Percentiles rank a stretch among this genome's conserved stretches.
Conservation (phyloP, 2,113 vertebrate genomes). For the Trematomus loennbergii region DNA sequence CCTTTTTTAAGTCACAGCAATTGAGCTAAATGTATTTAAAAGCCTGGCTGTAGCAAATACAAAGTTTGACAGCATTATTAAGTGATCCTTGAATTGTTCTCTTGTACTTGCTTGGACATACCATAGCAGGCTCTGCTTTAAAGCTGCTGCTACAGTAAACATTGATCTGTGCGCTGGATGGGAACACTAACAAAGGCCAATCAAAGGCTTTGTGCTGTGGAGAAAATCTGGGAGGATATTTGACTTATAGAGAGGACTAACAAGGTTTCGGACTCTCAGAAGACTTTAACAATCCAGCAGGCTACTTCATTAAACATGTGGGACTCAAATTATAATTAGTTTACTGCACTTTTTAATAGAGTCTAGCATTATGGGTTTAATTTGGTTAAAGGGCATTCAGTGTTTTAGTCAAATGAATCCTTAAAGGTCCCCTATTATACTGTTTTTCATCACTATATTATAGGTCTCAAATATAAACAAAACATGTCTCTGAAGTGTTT, state of each 20-base stretch:
- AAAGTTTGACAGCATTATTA: constrained; percentile 63
- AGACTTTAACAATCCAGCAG: constrained; percentile 18
- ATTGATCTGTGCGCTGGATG: constrained; percentile 56
- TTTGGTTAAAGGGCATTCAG: too few species aligned
- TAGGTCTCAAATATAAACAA: too few species aligned
- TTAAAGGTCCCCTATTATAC: too few species aligned
- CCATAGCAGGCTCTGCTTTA: constrained; percentile 22
- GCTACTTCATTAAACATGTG: constrained; percentile 6
- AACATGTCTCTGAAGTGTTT: too few species aligned
- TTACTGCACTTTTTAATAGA: background rate
- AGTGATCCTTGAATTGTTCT: constrained; percentile 39
- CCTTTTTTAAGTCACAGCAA: constrained; percentile 14
- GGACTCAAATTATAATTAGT: background rate
- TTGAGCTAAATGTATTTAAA: constrained; percentile 22
- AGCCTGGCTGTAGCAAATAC: constrained; percentile 28
- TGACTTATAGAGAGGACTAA: constrained; percentile 27
- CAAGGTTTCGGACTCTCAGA: constrained; percentile 41
- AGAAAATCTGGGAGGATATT: constrained; percentile 37
- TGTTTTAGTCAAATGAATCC: constrained; percentile 19
- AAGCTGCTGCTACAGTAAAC: constrained; percentile 48
- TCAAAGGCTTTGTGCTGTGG: constrained; percentile 47
- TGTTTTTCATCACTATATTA: too few species aligned
- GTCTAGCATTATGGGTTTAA: background rate
- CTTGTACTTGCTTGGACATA: constrained; percentile 45
- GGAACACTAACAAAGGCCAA: constrained; percentile 66